Base-by-base conservation (phyloP, 1,140 invertebrate genomes). In the Lerema accius region DNA sequence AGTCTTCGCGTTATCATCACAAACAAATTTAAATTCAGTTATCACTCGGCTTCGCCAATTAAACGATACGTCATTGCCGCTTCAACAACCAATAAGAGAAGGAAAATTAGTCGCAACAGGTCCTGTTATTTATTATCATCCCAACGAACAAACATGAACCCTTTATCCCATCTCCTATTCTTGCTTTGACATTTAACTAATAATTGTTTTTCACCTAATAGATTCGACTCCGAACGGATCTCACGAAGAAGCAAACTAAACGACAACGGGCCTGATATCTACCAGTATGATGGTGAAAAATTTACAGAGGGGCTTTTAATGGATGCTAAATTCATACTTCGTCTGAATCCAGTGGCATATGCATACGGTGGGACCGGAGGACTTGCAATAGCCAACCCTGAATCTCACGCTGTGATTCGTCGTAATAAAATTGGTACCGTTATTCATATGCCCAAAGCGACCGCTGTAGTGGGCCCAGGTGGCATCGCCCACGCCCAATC, bases 401-500 rank as follows among this genome's bases (percentile, higher is more conserved):
- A 94, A 49, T 94, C 94, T 7, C 89, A 77, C 32, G 89, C 80
- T 91, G 92, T 61, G 59, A 92, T 75, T 67, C 94, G 32, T 78
- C 91, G 71, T 78, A 89, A 81, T 90, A 23, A 91, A 78, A 56
- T 83, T 87, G 68, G 92, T 86, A 10, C 93, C 48, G 92, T 95
- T 13, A 80, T 93, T 35, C 94, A 94, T 71, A 91, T 92, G 63
- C 95, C 95, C 1, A 87, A 92, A 62, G 94, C 94, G 1, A 91
- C 94, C 0, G 95, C 95, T n/a, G 91, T 95, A 3, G 94, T 91
- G 6, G 95, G 95, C 1, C 94, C 94, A 7, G 94, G 94, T 0
- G 95, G 95, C 16, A 92, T 93, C 48, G 94, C 94, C 0, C 93
- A 95, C 68, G 94, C 94, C 0, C 91, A 94, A 75, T 94, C 94